phyloP scores from a whole-genome alignment of 2,113 vertebrate species.

The Apodemus speciosus region DNA sequence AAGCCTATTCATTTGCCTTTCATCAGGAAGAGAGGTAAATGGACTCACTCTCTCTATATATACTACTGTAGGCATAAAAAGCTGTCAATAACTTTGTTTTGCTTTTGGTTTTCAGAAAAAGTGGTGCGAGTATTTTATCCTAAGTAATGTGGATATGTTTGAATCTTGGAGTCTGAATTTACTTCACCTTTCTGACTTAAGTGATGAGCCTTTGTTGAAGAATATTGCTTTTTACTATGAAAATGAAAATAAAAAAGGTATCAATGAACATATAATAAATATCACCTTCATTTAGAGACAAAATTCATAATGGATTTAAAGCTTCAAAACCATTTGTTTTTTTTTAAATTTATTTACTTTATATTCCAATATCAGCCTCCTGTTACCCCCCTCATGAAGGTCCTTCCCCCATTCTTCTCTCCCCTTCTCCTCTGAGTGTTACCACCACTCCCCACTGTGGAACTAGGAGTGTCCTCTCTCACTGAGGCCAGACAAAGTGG shows the following conservation, averaged over 20 bases:
- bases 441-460: no score
- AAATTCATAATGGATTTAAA: neutral
- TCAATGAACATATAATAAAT: neutral
- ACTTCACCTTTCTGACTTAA: conserved; percentile 79
- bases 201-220: conserved; percentile 79
- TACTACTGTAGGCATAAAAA: neutral
- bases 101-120: conserved; percentile 77
- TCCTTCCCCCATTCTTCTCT: no score
- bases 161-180: conserved; percentile 72
- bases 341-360: no score
- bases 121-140: conserved; percentile 72
- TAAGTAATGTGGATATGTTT: conserved; percentile 56
- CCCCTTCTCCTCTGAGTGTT: no score
- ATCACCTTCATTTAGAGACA: neutral
- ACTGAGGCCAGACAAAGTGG: no score
- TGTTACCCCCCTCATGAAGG: no score
- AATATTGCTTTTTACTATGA: conserved; percentile 82
- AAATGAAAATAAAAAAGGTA: conserved; percentile 79
- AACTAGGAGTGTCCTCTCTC: no score
- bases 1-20: neutral
- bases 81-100: conserved; percentile 38
- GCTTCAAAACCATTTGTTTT: neutral
- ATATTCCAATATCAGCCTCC: no score
- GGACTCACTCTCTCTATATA: neutral
- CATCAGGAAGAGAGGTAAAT: neutral